phyloP scores from a whole-genome alignment of 2,888 invertebrate genomes.

The Archaeoteleia sp. region DNA sequence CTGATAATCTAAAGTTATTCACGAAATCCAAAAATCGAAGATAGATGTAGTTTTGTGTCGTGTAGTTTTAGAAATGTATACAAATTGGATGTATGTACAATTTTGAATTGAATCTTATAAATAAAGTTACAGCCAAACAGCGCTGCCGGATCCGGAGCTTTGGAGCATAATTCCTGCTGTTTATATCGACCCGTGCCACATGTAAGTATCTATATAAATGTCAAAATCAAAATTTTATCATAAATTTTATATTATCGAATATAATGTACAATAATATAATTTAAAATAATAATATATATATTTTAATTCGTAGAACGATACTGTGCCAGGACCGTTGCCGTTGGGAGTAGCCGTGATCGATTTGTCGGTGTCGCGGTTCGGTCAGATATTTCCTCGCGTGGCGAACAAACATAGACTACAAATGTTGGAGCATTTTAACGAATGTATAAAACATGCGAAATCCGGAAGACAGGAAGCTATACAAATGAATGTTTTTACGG shows the following conservation, averaged over 20 bases:
- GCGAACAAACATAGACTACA: conserved; percentile 97
- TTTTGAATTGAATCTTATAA: too few relatives aligned
- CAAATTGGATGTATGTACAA: too few relatives aligned
- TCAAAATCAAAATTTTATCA: conserved; percentile 3
- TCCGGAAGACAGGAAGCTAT: conserved; percentile 95
- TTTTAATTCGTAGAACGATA: conserved; percentile 76
- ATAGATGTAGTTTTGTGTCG: too few relatives aligned
- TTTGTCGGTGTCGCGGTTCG: conserved; percentile 93
- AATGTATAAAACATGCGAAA: conserved; percentile 95
- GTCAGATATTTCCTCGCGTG: conserved; percentile 94
- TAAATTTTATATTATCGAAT: too few relatives aligned
- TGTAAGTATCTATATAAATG: conserved; percentile 70
- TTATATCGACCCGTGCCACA: conserved; percentile 84
- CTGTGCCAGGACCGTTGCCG: conserved; percentile 87
- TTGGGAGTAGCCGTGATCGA: conserved; percentile 97
- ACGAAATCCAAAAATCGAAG: too few relatives aligned
- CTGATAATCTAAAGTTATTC: too few relatives aligned
- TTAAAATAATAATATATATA: neutral
- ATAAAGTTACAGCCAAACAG: conserved; percentile 93
- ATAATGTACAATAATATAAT: neutral
- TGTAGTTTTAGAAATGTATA: too few relatives aligned
- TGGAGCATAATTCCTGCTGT: conserved; percentile 97
- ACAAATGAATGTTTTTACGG: conserved; percentile 97
- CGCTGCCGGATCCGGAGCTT: conserved; percentile 95
- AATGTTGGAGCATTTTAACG: conserved; percentile 97